Percentiles rank a stretch among this genome's conserved stretches.
These are phyloP conservation scores for Perccottus glenii DNA, from an alignment of 2,113 vertebrate genomes.

Conservation along the genomic window DNA sequence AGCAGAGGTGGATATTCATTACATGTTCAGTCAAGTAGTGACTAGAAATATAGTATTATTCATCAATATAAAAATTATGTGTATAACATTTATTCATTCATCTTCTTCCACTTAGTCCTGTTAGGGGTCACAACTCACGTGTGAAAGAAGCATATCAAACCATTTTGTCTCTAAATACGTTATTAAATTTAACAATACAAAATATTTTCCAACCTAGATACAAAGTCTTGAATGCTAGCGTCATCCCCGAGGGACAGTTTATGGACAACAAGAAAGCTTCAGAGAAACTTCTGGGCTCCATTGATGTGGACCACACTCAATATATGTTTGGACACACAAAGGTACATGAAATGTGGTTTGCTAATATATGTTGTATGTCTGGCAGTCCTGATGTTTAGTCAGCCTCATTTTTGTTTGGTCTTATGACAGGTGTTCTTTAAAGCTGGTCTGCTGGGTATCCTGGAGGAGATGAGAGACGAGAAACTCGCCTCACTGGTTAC, in stretches of 20 bases:
- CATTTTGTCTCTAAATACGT: no score
- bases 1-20: slow-evolving; percentile 78
- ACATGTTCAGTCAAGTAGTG: background rate
- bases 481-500: slow-evolving; percentile 82
- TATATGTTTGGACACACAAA: slow-evolving; percentile 91
- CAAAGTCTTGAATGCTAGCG: slow-evolving; percentile 82
- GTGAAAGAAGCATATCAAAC: no score
- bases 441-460: slow-evolving; percentile 88
- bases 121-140: no score
- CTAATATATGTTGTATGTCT: background rate
- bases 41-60: background rate
- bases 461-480: slow-evolving; percentile 94
- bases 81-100: no score
- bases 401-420: background rate
- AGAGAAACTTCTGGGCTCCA: slow-evolving; percentile 87
- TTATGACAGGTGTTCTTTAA: slow-evolving; percentile 91
- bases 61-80: no score
- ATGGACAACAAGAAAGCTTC: slow-evolving; percentile 90
- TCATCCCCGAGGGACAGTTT: slow-evolving; percentile 86
- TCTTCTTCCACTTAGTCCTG: no score
- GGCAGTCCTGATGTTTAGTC: background rate
- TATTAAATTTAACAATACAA: background rate
- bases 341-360: slow-evolving; percentile 52
- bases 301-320: slow-evolving; percentile 87
- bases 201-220: slow-evolving; percentile 45